Evolutionary conservation across 2,888 invertebrate species (phyloP), one percentile per base, ranked within the genome.

Genomic region (Dorcus hopei): DNA sequence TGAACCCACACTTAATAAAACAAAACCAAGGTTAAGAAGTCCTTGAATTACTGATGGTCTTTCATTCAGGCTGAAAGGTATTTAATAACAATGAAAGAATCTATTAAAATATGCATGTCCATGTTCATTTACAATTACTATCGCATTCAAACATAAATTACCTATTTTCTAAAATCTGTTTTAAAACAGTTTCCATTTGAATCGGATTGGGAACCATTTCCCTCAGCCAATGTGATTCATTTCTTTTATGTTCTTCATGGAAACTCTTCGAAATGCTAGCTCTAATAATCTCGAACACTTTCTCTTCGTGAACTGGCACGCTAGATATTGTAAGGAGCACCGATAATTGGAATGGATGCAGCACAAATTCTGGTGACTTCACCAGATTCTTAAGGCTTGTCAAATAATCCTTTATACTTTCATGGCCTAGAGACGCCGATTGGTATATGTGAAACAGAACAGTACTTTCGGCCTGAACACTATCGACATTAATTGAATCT

Each of bases 291-390:
- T 80, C 80, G 65, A 77, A 75, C 38, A 74, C 74, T 57, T 71
- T 74, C 52, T 82, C 80, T 69, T 83, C 80, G 64, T 80, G 80
- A 54, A 74, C 70, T 7, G 74, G 64, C 48, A 83, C 74, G 57
- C 77, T 78, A 0, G 82, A 80, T 11, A 83, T 73, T 5, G 57
- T 50, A 9, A 87, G 75, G 14, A 87, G 74, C 9, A 85, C 80
- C 58, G 85, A 82, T n/a, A 87, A 74, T 62, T 86, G 80, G 70
- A 88, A 88, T 0, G 87, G 84, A 63, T 86, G 83, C 33, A 88
- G 72, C 45, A 86, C 74, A 52, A 82, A 81, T 70, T 87, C 85
- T 0, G 87, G 85, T 55, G 81, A 79, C 57, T 80, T 80, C 1
- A 77, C 70, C 23, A 85, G 76, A 65, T 77, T 82, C 80, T 85